Conservation (phyloP, 1,140 invertebrate genomes). For the Dufourea novaeangliae region DNA sequence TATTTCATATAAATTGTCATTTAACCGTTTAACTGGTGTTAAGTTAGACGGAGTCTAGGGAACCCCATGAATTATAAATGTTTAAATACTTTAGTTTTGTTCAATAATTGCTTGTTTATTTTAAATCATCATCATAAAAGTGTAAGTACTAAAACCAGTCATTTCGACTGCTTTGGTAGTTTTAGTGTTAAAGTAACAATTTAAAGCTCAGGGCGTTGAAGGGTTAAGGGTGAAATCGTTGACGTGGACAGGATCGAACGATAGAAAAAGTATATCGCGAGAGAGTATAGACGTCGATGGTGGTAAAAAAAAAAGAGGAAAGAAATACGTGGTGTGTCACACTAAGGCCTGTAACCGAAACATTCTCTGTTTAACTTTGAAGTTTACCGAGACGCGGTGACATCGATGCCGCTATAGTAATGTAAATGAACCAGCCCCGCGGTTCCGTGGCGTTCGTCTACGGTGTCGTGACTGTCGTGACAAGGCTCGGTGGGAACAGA, state of each 20-base stretch:
- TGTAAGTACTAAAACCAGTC: too few species aligned
- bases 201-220: too few species aligned
- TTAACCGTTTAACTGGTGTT: slow-evolving; percentile 35
- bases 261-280: slow-evolving; percentile 20
- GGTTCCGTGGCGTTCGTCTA: neutral
- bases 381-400: slow-evolving; percentile 62
- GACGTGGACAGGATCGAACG: neutral
- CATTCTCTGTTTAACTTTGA: slow-evolving; percentile 52
- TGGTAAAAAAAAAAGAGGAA: neutral
- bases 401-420: slow-evolving; percentile 58
- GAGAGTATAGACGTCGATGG: neutral
- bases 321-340: slow-evolving; percentile 16
- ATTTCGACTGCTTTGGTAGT: too few species aligned
- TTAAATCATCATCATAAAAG: too few species aligned
- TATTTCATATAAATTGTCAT: slow-evolving; percentile 45
- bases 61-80: too few species aligned
- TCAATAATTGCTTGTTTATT: too few species aligned
- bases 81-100: too few species aligned
- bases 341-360: slow-evolving; percentile 28
- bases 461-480: neutral
- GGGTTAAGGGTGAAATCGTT: too few species aligned
- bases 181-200: too few species aligned
- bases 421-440: slow-evolving; percentile 57
- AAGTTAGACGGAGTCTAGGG: too few species aligned
- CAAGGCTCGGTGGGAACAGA: neutral